These are phyloP conservation scores for Chaetodon trifasciatus DNA, from an alignment of 2,797 vertebrate species.

Conservation along the genomic window DNA sequence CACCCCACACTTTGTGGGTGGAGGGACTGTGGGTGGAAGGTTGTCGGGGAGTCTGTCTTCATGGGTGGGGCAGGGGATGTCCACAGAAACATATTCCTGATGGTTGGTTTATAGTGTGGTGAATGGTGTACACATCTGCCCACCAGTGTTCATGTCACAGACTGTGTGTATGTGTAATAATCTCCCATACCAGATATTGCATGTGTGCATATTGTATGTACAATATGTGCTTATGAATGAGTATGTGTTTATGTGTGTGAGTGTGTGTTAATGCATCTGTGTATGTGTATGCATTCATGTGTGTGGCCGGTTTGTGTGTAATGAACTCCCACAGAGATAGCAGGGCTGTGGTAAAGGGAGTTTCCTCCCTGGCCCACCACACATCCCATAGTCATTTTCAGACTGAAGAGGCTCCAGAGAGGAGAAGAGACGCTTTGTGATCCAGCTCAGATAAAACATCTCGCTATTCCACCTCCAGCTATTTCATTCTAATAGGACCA, in stretches of 20 bases:
- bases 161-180: constrained; percentile 38
- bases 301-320: constrained; percentile 70
- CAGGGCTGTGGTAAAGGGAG: constrained; percentile 75
- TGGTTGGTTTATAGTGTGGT: constrained; percentile 64
- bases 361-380: constrained; percentile 73
- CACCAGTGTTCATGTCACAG: constrained; percentile 44
- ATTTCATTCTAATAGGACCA: constrained; percentile 18
- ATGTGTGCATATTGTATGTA: constrained; percentile 11
- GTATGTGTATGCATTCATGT: constrained; percentile 32
- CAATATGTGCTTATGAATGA: constrained; percentile 34
- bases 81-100: constrained; percentile 63
- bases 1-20: constrained; percentile 46
- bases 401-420: constrained; percentile 41
- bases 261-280: constrained; percentile 4
- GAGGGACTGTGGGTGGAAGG: constrained; percentile 39
- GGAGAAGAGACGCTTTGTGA: constrained; percentile 57
- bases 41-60: constrained; percentile 60
- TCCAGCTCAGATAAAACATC: constrained; percentile 46
- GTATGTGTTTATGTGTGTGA: constrained; percentile 22
- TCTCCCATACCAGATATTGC: constrained; percentile 45
- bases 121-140: constrained; percentile 66
- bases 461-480: constrained; percentile 42
- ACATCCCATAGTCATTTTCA: constrained; percentile 71
- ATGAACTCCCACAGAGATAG: constrained; percentile 80
- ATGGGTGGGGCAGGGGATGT: constrained; percentile 60